phyloP scores from a whole-genome alignment of 1,140 invertebrate species.

The Drosophila varians region DNA sequence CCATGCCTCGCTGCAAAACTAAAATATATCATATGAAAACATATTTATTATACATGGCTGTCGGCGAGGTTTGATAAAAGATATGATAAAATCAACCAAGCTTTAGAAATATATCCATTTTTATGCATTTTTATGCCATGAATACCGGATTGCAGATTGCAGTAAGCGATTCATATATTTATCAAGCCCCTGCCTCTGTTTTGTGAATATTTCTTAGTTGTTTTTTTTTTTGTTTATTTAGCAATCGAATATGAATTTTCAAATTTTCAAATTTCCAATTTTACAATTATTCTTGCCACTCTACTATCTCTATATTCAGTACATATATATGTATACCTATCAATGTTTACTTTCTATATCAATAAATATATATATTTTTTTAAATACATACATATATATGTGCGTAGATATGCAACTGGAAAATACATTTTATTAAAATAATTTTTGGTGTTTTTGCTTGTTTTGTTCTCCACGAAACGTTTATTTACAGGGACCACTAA shows the following conservation, averaged over 20 bases:
- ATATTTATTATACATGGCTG: slow-evolving; percentile 51
- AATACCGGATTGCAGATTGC: not conserved
- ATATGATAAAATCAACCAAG: slow-evolving; percentile 1
- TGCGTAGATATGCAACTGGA: slow-evolving; percentile 53
- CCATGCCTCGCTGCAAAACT: slow-evolving; percentile 47
- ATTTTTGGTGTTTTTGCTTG: slow-evolving; percentile 72
- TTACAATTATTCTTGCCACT: slow-evolving; percentile 15
- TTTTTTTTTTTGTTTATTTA: slow-evolving; percentile 11
- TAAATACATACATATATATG: slow-evolving; percentile 53
- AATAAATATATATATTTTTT: slow-evolving; percentile 45
- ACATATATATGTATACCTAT: slow-evolving; percentile 34
- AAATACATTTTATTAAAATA: slow-evolving; percentile 71
- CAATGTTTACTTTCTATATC: slow-evolving; percentile 61
- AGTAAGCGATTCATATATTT: not conserved
- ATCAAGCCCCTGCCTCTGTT: slow-evolving; percentile 30
- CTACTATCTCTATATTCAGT: slow-evolving; percentile 31
- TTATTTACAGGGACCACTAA: slow-evolving; percentile 91
- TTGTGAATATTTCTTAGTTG: slow-evolving; percentile 3
- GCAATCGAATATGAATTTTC: slow-evolving; percentile 11
- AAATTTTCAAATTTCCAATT: slow-evolving; percentile 1
- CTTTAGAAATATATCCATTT: slow-evolving; percentile 14
- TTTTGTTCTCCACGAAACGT: slow-evolving; percentile 75
- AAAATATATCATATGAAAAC: slow-evolving; percentile 40
- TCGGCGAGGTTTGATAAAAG: slow-evolving; percentile 44
- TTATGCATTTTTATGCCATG: slow-evolving; percentile 19